Evolutionary conservation across 2,888 invertebrate genomes (phyloP).

Genomic region (Drosophila fulvimacula): DNA sequence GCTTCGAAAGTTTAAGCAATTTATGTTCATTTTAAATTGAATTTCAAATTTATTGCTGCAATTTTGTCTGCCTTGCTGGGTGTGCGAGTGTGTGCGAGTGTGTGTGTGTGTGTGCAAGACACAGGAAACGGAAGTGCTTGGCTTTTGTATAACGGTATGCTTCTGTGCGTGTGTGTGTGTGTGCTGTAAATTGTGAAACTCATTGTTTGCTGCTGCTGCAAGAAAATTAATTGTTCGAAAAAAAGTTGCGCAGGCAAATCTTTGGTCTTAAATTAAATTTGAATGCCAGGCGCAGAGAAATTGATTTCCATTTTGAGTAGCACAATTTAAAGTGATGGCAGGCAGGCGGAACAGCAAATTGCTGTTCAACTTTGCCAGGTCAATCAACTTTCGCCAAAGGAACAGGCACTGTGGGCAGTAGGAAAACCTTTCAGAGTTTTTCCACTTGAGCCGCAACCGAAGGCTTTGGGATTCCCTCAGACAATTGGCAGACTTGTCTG

Average conservation of each 20-base stretch:
- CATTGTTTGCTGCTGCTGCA: conserved; percentile 61
- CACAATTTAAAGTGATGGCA: not conserved
- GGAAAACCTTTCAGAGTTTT: conserved; percentile 30
- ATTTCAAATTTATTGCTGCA: conserved; percentile 84
- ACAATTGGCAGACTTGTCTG: conserved; percentile 68
- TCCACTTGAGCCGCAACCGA: conserved; percentile 7
- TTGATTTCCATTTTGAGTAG: conserved; percentile 40
- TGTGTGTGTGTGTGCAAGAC: conserved; percentile 40
- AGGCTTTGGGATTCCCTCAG: conserved; percentile 40
- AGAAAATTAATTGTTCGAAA: conserved; percentile 75
- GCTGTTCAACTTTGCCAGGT: conserved; percentile 45
- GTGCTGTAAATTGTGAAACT: conserved; percentile 71
- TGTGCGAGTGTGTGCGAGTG: conserved; percentile 18
- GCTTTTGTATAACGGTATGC: conserved; percentile 42
- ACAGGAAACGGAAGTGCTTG: conserved; percentile 76
- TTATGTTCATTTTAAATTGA: conserved; percentile 85
- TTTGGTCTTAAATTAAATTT: conserved; percentile 45
- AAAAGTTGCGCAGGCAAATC: conserved; percentile 41
- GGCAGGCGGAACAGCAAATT: not conserved
- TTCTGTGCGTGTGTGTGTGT: conserved; percentile 31
- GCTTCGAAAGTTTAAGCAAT: conserved; percentile 84
- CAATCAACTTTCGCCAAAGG: conserved; percentile 62
- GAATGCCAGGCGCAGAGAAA: conserved; percentile 34
- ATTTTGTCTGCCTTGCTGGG: conserved; percentile 65
- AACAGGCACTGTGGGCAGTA: not conserved